phyloP scores from a whole-genome alignment of 2,797 vertebrate genomes.

The Sebastes steindachneri region DNA sequence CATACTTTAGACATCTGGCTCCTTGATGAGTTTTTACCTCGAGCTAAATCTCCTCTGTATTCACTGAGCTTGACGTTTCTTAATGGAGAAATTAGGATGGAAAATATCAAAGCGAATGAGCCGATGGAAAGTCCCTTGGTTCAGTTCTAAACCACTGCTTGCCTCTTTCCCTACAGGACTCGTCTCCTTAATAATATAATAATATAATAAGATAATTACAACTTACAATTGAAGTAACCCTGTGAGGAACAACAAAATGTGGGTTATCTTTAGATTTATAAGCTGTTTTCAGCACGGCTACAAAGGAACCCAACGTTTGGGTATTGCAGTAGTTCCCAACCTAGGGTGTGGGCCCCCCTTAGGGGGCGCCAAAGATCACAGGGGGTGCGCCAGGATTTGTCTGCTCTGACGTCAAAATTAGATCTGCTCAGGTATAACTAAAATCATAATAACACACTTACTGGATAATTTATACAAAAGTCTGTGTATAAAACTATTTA shows the following conservation, averaged over 20 bases:
- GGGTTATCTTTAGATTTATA: neutral
- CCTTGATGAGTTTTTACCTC: neutral
- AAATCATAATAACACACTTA: no score
- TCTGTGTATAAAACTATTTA: no score
- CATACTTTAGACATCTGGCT: constrained; percentile 20
- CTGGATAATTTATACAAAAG: no score
- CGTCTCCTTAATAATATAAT: neutral
- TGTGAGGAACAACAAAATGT: neutral
- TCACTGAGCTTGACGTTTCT: neutral
- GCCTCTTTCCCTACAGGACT: neutral
- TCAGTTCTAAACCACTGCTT: neutral
- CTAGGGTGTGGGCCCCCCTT: no score
- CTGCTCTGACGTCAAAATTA: no score
- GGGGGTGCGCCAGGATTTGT: no score
- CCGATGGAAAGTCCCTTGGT: neutral
- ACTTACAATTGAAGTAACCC: neutral
- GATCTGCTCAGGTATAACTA: no score
- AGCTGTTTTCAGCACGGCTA: neutral
- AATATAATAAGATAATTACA: neutral
- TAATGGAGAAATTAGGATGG: neutral
- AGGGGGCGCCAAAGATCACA: no score
- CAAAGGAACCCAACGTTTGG: no score
- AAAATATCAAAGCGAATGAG: neutral
- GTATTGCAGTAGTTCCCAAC: no score
- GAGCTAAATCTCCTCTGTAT: neutral